These are phyloP conservation scores for Brachypodius melanocephalos DNA, from an alignment of 2,113 vertebrate species.

Conservation along the genomic window DNA sequence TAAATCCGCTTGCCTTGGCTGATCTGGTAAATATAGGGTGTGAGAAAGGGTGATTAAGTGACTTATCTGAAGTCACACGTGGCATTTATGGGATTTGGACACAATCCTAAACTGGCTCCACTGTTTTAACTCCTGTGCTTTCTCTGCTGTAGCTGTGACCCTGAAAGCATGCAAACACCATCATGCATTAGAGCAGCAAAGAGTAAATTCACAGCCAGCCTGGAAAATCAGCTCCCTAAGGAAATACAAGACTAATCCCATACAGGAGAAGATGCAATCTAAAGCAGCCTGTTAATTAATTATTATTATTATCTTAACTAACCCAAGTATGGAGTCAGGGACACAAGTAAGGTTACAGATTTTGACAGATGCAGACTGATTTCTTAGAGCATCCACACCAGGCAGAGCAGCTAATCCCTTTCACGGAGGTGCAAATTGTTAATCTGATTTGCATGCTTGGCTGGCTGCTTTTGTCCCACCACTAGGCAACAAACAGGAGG, in stretches of 20 bases:
- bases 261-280: constrained; percentile 49
- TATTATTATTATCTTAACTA: constrained; percentile 44
- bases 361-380: constrained; percentile 51
- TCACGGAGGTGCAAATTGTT: constrained; percentile 63
- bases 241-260: constrained; percentile 60
- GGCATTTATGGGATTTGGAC: constrained; percentile 63
- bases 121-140: not conserved
- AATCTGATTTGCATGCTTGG: constrained; percentile 68
- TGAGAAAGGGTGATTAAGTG: constrained; percentile 62
- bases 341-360: constrained; percentile 52
- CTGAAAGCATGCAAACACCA: constrained; percentile 40
- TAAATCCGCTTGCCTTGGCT: constrained; percentile 58
- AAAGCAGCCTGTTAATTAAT: constrained; percentile 58
- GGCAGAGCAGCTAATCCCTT: constrained; percentile 53
- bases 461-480: constrained; percentile 35
- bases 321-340: constrained; percentile 22
- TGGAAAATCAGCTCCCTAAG: constrained; percentile 51
- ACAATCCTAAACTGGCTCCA: constrained; percentile 53
- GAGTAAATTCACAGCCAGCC: constrained; percentile 26
- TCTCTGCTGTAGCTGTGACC: constrained; percentile 27
- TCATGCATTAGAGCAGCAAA: constrained; percentile 24
- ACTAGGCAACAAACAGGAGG: not conserved
- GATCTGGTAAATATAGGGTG: constrained; percentile 63
- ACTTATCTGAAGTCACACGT: constrained; percentile 65
- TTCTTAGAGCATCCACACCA: constrained; percentile 54